Evolutionary conservation across 2,113 vertebrate species (phyloP), one percentile per base, ranked within the genome.

Genomic region (Prolemur simus): DNA sequence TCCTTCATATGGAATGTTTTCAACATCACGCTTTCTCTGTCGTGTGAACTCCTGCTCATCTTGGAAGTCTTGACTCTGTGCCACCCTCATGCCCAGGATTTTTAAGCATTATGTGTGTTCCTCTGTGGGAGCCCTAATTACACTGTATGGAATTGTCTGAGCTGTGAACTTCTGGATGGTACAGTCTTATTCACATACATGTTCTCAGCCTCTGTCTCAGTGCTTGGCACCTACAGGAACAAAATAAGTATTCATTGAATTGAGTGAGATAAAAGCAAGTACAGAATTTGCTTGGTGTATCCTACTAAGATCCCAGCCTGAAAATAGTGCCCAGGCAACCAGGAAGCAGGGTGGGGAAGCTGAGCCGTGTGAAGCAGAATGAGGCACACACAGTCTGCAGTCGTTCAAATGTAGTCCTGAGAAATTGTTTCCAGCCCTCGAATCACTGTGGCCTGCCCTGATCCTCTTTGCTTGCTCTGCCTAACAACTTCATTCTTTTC

Each of bases 181-280:
- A n/a, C 9, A 2, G 29, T 64, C 54, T 88, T 45, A 42, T 68
- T 96, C 63, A 27, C 9, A 17, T 47, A 20, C 45, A 14, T 87
- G 37, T 81, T 58, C 76, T 95, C 20, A 23, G 63, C 73, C 47
- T 94, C 77, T 66, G 9, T 87, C 11, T n/a, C 54, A 54, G 4
- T 78, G 47, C 45, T 92, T 84, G 78, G 25, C 56, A 78, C 25
- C 39, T 82, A 18, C 0, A 54, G 58, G 37, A 49, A 80, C 85
- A 91, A 60, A 87, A 83, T 63, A 94, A 92, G 27, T 52, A 45
- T 80, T 88, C 13, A 21, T 64, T 56, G 64, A 95, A 92, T 58
- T 23, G 29, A 89, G 5, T 78, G 45, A 74, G 87, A 86, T 93
- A 80, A 89, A 95, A 93, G 68, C 69, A 88, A 85, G 77, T 68